These are phyloP conservation scores for Haplochromis burtoni DNA, from an alignment of 2,113 vertebrate species.

Conservation along the genomic window DNA sequence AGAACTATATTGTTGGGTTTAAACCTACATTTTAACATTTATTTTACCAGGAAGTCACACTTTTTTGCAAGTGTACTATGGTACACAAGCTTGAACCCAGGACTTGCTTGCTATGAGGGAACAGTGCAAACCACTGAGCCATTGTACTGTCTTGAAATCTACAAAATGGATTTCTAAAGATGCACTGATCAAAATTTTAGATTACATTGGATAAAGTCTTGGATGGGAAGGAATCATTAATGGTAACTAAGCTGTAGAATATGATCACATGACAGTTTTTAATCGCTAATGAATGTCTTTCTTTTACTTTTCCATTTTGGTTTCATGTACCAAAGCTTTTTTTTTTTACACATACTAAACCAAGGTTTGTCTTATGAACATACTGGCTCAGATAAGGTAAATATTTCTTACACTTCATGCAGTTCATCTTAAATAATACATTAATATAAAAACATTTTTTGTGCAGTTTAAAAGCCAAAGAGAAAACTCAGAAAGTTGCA, in stretches of 20 bases:
- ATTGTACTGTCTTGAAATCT: not conserved
- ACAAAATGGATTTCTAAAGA: not conserved
- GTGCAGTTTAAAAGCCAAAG: not conserved
- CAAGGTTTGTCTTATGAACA: not conserved
- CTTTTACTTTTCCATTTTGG: not conserved
- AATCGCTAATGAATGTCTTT: not conserved
- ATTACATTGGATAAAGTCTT: not conserved
- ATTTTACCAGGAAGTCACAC: not conserved
- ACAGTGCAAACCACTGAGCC: not conserved
- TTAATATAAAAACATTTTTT: not conserved
- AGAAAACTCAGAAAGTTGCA: not conserved
- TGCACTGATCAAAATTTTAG: not conserved
- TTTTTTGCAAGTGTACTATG: not conserved
- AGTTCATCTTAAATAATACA: not conserved
- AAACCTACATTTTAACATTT: not conserved
- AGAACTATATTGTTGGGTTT: not conserved
- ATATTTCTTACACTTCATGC: not conserved
- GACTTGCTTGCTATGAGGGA: not conserved
- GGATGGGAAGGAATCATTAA: not conserved
- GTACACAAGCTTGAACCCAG: not conserved
- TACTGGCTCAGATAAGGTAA: not conserved
- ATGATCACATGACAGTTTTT: not conserved
- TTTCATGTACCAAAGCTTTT: not conserved
- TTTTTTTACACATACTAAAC: not conserved
- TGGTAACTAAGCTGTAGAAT: not conserved